Percentiles rank a stretch among this genome's conserved stretches.
Evolutionary conservation across 2,113 vertebrate species (phyloP).

Genomic region (Ranitomeya variabilis): DNA sequence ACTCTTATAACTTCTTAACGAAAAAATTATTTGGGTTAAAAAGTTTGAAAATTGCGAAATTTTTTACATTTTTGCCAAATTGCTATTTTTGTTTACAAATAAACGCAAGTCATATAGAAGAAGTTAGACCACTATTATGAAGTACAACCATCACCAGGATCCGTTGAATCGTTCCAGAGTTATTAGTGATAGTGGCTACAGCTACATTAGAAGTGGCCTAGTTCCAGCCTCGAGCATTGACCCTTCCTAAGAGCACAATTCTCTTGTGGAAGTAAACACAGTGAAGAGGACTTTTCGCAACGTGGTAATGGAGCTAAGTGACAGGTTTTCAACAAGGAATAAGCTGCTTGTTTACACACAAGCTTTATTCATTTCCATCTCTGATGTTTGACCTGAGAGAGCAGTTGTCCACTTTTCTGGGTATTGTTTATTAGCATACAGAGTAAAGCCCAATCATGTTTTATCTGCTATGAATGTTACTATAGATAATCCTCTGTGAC

Average conservation of each 20-base stretch:
- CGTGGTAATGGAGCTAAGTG: slow-evolving; percentile 19
- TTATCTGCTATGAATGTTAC: not conserved
- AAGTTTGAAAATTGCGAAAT: too few relatives aligned
- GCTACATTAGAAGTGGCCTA: slow-evolving; percentile 1
- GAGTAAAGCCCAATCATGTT: not conserved
- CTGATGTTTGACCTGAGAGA: slow-evolving; percentile 11
- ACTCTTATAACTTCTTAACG: too few relatives aligned
- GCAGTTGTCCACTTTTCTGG: not conserved
- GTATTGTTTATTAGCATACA: slow-evolving; percentile 24
- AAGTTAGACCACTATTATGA: too few relatives aligned
- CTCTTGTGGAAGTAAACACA: slow-evolving; percentile 8
- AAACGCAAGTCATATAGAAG: too few relatives aligned
- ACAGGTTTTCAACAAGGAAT: slow-evolving; percentile 25
- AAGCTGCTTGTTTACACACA: slow-evolving; percentile 9
- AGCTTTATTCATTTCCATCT: not conserved
- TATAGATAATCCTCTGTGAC: not conserved
- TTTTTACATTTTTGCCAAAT: too few relatives aligned
- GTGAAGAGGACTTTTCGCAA: not conserved
- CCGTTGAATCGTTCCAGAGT: too few relatives aligned
- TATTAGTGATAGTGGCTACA: too few relatives aligned
- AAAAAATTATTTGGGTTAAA: too few relatives aligned
- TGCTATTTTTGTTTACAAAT: too few relatives aligned
- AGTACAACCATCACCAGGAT: too few relatives aligned
- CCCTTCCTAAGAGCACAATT: not conserved
- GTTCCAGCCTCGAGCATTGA: slow-evolving; percentile 23